A percentile compares a stretch with the other conserved stretches of the same genome.
Conservation (phyloP, 2,797 vertebrate genomes). For the Cossypha caffra region DNA sequence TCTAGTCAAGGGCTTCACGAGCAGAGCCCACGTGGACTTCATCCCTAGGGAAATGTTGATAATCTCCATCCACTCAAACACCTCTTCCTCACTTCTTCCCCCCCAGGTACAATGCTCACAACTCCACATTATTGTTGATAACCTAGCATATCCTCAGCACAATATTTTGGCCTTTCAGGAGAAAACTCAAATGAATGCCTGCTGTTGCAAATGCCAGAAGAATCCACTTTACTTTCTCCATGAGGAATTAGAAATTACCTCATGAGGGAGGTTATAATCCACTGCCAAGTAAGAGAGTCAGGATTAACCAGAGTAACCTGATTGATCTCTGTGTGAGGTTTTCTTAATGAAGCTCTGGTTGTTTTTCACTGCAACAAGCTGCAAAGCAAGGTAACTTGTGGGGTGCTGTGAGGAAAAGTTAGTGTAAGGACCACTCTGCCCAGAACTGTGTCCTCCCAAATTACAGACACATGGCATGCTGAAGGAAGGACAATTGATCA, state of each 20-base stretch:
- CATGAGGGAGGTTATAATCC: background rate
- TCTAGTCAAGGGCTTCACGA: background rate
- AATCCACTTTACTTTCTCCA: background rate
- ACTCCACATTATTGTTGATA: background rate
- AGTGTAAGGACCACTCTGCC: background rate
- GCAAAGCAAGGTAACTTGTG: background rate
- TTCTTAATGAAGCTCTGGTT: background rate
- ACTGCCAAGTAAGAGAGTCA: constrained; percentile 30
- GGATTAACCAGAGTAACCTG: constrained; percentile 45
- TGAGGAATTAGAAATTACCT: constrained; percentile 22
- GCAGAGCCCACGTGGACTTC: fast-evolving
- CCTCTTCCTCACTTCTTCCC: background rate
- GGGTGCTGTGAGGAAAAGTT: background rate
- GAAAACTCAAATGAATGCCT: background rate
- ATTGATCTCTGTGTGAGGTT: constrained; percentile 60
- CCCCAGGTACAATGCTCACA: background rate
- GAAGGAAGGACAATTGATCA: background rate
- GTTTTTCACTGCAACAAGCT: background rate
- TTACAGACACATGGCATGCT: background rate
- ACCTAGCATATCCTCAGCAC: background rate
- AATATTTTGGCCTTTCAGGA: background rate
- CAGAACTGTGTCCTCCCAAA: background rate
- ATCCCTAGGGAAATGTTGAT: background rate
- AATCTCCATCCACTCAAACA: background rate
- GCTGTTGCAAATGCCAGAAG: background rate